Conservation (phyloP, 2,888 invertebrate genomes). For the Chrysolina oricalcia region DNA sequence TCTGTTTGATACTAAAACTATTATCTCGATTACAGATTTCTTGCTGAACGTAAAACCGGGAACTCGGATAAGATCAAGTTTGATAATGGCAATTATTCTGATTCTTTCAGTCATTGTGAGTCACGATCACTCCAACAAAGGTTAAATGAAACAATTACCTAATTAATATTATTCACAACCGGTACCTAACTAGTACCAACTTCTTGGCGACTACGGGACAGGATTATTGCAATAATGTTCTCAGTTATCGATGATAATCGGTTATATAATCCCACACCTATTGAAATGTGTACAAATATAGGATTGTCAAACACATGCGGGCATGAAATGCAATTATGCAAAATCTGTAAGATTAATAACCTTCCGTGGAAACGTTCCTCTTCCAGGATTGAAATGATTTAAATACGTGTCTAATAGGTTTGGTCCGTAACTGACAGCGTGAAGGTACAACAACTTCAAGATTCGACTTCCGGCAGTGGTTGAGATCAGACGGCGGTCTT, state of each 20-base stretch:
- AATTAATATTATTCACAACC: background rate
- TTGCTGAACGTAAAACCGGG: background rate
- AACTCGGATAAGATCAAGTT: background rate
- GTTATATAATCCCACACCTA: slow-evolving; percentile 7
- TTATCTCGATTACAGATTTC: background rate
- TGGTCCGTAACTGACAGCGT: too few species aligned
- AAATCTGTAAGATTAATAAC: too few species aligned
- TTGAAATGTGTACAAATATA: too few species aligned
- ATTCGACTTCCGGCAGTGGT: too few species aligned
- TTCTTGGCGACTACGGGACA: slow-evolving; percentile 1
- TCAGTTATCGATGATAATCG: background rate
- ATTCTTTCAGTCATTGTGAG: background rate
- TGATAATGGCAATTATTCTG: slow-evolving; percentile 1
- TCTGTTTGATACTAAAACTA: too few species aligned
- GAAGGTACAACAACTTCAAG: too few species aligned
- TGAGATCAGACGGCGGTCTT: too few species aligned
- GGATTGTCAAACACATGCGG: too few species aligned
- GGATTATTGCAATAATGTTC: background rate
- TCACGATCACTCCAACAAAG: background rate
- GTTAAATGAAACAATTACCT: background rate
- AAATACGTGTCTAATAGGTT: too few species aligned
- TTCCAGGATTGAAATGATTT: too few species aligned
- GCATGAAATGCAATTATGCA: too few species aligned
- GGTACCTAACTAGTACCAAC: background rate
- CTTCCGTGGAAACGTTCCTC: too few species aligned